These are phyloP conservation scores for Trissolcus basalis DNA, from an alignment of 1,140 invertebrate species.

Conservation along the genomic window DNA sequence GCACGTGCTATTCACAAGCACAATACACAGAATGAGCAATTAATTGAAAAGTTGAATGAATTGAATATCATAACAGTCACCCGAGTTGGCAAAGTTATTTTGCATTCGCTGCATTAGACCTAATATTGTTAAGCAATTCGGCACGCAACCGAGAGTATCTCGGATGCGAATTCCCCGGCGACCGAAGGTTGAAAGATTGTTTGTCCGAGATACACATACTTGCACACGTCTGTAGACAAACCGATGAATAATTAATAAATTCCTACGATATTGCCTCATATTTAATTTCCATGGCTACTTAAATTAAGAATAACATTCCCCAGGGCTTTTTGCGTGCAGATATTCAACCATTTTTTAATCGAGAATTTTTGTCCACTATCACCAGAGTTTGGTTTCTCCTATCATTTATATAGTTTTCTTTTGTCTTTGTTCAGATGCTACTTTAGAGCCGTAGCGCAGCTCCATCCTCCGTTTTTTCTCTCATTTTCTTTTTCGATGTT, in stretches of 20 bases:
- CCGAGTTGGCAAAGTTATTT: constrained; percentile 19
- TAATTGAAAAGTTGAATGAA: constrained; percentile 31
- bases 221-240: too few relatives aligned
- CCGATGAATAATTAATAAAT: too few relatives aligned
- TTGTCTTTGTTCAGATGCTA: constrained; percentile 19
- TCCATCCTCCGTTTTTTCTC: constrained; percentile 36
- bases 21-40: constrained; percentile 20
- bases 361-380: constrained; percentile 5
- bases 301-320: too few relatives aligned
- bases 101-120: constrained; percentile 23
- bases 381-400: constrained; percentile 17
- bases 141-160: constrained; percentile 7
- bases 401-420: constrained; percentile 19
- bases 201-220: constrained; percentile 20
- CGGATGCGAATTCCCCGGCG: constrained; percentile 28
- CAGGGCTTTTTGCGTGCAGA: too few relatives aligned
- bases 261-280: constrained; percentile 11
- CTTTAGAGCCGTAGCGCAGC: constrained; percentile 41
- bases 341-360: too few relatives aligned
- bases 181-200: constrained; percentile 28
- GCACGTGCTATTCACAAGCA: background rate
- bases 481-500: constrained; percentile 44
- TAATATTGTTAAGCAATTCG: constrained; percentile 34
- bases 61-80: constrained; percentile 14
- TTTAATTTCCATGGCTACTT: constrained; percentile 30